Evolutionary conservation across 2,113 vertebrate genomes (phyloP).

Genomic region (Cochlearius cochlearius): DNA sequence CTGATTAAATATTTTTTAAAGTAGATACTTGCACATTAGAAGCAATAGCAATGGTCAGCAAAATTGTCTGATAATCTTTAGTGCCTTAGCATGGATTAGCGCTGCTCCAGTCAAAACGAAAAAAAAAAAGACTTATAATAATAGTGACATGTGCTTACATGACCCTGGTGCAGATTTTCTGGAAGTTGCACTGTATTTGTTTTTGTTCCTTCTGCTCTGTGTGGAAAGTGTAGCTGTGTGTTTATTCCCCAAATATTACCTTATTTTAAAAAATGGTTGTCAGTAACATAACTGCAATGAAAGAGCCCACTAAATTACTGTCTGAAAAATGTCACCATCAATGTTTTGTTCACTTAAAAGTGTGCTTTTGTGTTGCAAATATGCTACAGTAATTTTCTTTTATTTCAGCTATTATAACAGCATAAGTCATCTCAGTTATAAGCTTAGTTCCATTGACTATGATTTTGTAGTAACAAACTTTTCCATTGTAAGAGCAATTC

Average conservation of each 20-base stretch:
- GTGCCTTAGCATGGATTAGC: background rate
- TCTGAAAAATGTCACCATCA: background rate
- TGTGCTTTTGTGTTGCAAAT: background rate
- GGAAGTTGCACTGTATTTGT: background rate
- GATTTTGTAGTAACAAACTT: background rate
- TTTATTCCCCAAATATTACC: background rate
- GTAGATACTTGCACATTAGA: background rate
- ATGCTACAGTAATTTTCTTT: background rate
- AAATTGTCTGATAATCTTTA: background rate
- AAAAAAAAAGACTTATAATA: background rate
- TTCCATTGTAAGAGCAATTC: background rate
- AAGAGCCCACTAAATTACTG: background rate
- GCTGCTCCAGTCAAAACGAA: background rate
- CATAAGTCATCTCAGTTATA: background rate
- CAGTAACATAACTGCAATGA: background rate
- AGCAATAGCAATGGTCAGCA: background rate
- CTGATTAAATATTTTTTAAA: constrained; percentile 10
- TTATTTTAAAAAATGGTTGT: background rate
- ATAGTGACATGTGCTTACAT: background rate
- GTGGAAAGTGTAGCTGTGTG: background rate
- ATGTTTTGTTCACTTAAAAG: background rate
- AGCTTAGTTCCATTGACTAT: background rate
- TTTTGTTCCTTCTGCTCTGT: background rate
- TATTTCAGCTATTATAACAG: background rate
- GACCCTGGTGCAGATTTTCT: background rate